These are phyloP conservation scores for Neoniphon sammara DNA, from an alignment of 2,797 vertebrate genomes.

Conservation along the genomic window DNA sequence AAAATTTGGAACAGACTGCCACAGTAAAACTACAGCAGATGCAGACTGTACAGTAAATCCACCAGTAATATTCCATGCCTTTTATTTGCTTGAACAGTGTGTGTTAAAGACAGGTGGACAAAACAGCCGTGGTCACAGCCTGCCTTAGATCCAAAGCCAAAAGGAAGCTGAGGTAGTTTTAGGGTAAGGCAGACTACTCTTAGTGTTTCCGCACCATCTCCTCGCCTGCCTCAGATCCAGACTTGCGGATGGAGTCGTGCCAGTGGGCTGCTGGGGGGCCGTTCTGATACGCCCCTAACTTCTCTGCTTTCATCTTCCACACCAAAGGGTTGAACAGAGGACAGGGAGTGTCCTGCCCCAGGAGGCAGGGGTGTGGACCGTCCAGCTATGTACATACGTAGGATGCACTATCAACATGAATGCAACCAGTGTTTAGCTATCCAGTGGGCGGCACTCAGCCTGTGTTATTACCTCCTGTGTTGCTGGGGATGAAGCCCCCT, in stretches of 20 bases:
- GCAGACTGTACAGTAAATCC: conserved; percentile 24
- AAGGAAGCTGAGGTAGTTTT: conserved; percentile 4
- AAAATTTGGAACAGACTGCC: conserved; percentile 26
- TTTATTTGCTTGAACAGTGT: conserved; percentile 7
- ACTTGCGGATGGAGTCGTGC: conserved; percentile 8
- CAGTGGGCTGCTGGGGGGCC: conserved; percentile 10
- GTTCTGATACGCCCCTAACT: conserved; percentile 2
- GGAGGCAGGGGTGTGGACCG: conserved; percentile 16
- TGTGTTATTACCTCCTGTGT: background rate
- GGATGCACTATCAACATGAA: conserved; percentile 20
- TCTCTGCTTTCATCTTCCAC: conserved; percentile 3
- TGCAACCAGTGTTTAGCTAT: background rate
- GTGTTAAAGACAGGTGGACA: background rate
- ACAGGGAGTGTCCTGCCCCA: conserved; percentile 21
- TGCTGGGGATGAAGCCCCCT: background rate
- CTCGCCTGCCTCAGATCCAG: conserved; percentile 17
- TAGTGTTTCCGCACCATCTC: conserved; percentile 11
- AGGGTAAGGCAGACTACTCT: background rate
- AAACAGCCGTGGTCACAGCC: background rate
- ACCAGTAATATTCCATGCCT: conserved; percentile 9
- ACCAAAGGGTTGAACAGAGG: conserved; percentile 17
- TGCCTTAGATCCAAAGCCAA: conserved; percentile 10
- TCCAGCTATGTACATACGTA: conserved; percentile 4
- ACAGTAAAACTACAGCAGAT: conserved; percentile 32
- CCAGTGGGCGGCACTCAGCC: background rate